Evolutionary conservation across 2,888 invertebrate species (phyloP).

Genomic region (Reticulitermes lucifugus): DNA sequence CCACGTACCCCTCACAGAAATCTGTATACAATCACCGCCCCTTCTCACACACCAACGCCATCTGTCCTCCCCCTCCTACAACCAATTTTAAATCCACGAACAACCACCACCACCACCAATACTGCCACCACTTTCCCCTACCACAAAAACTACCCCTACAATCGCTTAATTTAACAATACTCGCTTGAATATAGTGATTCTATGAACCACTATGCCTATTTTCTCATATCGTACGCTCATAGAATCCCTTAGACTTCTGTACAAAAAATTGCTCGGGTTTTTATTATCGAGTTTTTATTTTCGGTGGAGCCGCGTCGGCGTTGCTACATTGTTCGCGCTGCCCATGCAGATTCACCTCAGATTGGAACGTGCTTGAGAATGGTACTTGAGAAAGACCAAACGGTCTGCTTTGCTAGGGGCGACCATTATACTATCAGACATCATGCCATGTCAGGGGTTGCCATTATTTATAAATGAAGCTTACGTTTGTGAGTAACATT

Average conservation of each 20-base stretch:
- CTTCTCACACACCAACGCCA: conserved; percentile 23
- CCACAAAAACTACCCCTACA: conserved; percentile 30
- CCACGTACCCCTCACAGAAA: conserved; percentile 58
- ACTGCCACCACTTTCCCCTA: conserved; percentile 11
- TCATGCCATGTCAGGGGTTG: not conserved
- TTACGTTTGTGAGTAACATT: too few species aligned
- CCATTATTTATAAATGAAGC: not conserved
- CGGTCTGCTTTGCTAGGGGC: conserved; percentile 16
- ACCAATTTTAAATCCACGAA: conserved; percentile 27
- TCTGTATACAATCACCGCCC: conserved; percentile 59
- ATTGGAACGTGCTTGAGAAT: conserved; percentile 47
- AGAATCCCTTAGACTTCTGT: not conserved
- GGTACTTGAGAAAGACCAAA: conserved; percentile 35
- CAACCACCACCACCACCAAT: conserved; percentile 15
- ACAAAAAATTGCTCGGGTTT: conserved; percentile 17
- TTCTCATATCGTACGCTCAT: conserved; percentile 7
- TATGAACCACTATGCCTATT: not conserved
- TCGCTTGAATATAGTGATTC: not conserved
- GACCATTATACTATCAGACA: conserved; percentile 10
- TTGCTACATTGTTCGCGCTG: conserved; percentile 48
- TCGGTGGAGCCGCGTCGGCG: not conserved
- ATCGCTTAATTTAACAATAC: conserved; percentile 39
- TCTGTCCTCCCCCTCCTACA: conserved; percentile 20
- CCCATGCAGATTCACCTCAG: conserved; percentile 46
- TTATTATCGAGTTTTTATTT: not conserved